Evolutionary conservation across 2,888 invertebrate species (phyloP).

Genomic region (Sepiola atlantica): DNA sequence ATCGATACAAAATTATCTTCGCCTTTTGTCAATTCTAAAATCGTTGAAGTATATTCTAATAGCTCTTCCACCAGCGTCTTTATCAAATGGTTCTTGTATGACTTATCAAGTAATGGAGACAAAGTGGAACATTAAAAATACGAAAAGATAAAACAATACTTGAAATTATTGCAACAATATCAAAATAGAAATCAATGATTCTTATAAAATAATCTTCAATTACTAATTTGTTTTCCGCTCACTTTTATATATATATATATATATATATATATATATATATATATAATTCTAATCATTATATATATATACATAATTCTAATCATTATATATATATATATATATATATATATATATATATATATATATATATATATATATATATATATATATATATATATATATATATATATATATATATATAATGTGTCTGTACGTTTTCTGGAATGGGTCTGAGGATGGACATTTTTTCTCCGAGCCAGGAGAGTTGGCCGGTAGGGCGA

Average conservation of each 20-base stretch:
- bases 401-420: no score
- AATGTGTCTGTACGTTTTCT: not conserved
- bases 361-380: no score
- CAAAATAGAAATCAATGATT: not conserved
- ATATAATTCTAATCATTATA: no score
- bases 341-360: slow-evolving; percentile 4
- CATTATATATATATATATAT: not conserved
- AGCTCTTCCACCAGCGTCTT: not conserved
- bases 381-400: no score
- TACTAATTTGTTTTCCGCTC: no score
- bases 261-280: not conserved
- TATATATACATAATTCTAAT: no score
- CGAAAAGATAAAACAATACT: not conserved
- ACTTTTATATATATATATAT: not conserved
- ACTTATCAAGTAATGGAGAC: not conserved
- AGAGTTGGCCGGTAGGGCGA: slow-evolving; percentile 46
- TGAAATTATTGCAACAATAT: not conserved
- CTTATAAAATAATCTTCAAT: no score
- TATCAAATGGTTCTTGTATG: not conserved
- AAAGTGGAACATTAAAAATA: not conserved
- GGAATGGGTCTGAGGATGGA: not conserved
- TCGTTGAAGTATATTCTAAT: not conserved
- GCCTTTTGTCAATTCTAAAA: not conserved
- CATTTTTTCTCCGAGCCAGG: not conserved
- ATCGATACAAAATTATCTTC: not conserved